These are phyloP conservation scores for Antennarius maculatus DNA, from an alignment of 2,797 vertebrate species.

Conservation along the genomic window DNA sequence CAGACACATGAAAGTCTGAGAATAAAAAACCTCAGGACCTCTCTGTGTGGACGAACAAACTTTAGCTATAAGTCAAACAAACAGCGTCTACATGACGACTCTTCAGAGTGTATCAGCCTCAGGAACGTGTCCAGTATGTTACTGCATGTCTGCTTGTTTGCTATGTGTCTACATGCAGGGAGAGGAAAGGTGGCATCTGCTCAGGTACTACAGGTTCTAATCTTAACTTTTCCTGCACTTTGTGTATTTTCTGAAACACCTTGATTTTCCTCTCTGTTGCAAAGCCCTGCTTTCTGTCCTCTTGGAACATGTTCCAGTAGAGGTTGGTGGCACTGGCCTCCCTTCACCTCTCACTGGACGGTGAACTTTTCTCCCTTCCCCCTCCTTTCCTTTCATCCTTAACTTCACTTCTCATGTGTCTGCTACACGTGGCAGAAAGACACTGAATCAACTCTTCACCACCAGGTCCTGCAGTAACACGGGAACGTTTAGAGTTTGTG, in stretches of 20 bases:
- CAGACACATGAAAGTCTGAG: conserved; percentile 62
- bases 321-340: conserved; percentile 21
- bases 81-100: conserved; percentile 43
- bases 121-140: conserved; percentile 44
- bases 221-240: background rate
- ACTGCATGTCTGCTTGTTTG: conserved; percentile 36
- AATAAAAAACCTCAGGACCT: conserved; percentile 56
- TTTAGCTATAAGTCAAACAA: conserved; percentile 56
- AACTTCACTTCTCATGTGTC: conserved; percentile 62
- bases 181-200: conserved; percentile 16
- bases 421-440: conserved; percentile 49
- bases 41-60: conserved; percentile 53
- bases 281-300: conserved; percentile 16
- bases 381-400: conserved; percentile 20
- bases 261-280: conserved; percentile 13
- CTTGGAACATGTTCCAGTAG: conserved; percentile 13
- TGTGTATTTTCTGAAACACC: background rate
- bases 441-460: conserved; percentile 19
- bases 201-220: conserved; percentile 17
- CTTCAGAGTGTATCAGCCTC: conserved; percentile 53
- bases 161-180: conserved; percentile 22
- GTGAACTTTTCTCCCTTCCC: conserved; percentile 18
- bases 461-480: conserved; percentile 27
- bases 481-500: conserved; percentile 8
- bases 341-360: conserved; percentile 48